A percentile compares a stretch with the other conserved stretches of the same genome.
phyloP scores from a whole-genome alignment of 2,888 invertebrate genomes.

The Zygaena filipendulae region DNA sequence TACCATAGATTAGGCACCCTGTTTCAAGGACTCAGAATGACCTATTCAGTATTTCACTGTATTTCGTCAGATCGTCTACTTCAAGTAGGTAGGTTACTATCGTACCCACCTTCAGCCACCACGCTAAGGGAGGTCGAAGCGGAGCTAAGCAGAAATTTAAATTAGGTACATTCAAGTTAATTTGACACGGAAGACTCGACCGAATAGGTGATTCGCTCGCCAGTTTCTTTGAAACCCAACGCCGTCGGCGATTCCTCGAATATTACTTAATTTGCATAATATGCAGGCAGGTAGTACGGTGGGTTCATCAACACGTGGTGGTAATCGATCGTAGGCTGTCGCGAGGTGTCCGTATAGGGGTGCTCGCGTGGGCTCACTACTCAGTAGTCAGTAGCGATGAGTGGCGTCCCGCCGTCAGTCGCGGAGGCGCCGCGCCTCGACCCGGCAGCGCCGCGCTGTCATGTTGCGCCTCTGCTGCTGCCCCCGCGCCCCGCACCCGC shows the following conservation, averaged over 20 bases:
- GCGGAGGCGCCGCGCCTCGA: slow-evolving; percentile 39
- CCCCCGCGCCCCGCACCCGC: slow-evolving; percentile 33
- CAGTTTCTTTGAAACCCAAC: too few relatives aligned
- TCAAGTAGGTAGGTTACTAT: too few relatives aligned
- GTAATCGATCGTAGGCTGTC: slow-evolving; percentile 29
- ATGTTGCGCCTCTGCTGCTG: slow-evolving; percentile 48
- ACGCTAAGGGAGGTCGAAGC: too few relatives aligned
- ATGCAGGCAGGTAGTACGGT: slow-evolving; percentile 36
- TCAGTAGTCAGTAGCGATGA: background rate
- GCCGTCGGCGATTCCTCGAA: slow-evolving; percentile 21
- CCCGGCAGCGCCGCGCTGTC: slow-evolving; percentile 15
- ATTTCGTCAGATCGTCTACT: too few relatives aligned
- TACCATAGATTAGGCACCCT: too few relatives aligned
- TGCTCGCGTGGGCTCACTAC: slow-evolving; percentile 16
- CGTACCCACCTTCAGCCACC: too few relatives aligned
- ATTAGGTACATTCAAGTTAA: too few relatives aligned
- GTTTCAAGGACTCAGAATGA: too few relatives aligned
- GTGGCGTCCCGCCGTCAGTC: slow-evolving; percentile 47
- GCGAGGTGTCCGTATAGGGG: slow-evolving; percentile 17
- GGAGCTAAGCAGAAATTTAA: too few relatives aligned
- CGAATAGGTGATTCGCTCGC: too few relatives aligned
- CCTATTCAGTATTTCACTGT: too few relatives aligned
- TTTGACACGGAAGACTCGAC: too few relatives aligned
- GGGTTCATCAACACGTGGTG: slow-evolving; percentile 42
- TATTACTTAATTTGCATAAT: slow-evolving; percentile 40